phyloP scores from a whole-genome alignment of 2,888 invertebrate genomes.

The Frankliniella fusca region DNA sequence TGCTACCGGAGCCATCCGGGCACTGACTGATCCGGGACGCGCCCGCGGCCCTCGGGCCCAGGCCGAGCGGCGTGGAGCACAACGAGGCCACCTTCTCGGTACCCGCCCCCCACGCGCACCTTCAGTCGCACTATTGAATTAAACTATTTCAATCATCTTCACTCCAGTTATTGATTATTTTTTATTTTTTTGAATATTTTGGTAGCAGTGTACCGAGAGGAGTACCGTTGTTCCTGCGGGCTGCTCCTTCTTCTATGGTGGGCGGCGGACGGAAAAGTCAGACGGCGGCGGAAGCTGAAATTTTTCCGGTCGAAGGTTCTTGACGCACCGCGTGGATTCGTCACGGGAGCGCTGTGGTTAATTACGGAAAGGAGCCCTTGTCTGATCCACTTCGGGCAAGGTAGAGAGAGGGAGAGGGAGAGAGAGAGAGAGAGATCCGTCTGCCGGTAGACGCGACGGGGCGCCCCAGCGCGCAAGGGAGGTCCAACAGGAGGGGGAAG shows the following conservation, averaged over 20 bases:
- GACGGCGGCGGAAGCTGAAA: background rate
- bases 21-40: no score
- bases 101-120: no score
- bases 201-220: no score
- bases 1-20: background rate
- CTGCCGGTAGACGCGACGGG: background rate
- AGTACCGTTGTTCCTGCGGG: no score
- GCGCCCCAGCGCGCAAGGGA: background rate
- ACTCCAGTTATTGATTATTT: no score
- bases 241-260: background rate
- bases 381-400: background rate
- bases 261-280: background rate
- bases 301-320: background rate
- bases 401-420: background rate
- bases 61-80: no score
- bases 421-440: background rate
- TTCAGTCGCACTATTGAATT: no score
- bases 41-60: no score
- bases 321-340: background rate
- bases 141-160: no score
- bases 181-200: no score
- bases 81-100: no score
- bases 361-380: background rate
- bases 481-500: no score
- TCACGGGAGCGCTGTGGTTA: slow-evolving; percentile 1